phyloP scores from a whole-genome alignment of 2,888 invertebrate genomes.

The Thera britannica region DNA sequence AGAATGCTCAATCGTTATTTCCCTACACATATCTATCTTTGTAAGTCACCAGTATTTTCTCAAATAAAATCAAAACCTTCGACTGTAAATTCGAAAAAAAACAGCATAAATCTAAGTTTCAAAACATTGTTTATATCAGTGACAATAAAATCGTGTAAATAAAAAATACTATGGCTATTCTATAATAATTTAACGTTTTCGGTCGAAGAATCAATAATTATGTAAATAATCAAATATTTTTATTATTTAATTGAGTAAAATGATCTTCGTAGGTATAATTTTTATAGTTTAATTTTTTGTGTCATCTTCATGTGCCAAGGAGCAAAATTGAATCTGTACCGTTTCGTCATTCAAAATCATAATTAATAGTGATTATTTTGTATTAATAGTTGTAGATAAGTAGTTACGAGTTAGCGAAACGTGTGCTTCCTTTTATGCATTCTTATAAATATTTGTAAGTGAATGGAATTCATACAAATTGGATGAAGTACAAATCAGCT shows the following conservation, averaged over 20 bases:
- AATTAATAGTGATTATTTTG: slow-evolving; percentile 58
- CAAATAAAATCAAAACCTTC: slow-evolving; percentile 31
- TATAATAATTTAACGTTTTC: background rate
- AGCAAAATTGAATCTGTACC: slow-evolving; percentile 58
- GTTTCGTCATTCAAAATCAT: slow-evolving; percentile 46
- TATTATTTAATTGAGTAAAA: slow-evolving; percentile 70
- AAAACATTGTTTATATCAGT: background rate
- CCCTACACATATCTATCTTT: slow-evolving; percentile 41
- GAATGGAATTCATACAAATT: slow-evolving; percentile 36
- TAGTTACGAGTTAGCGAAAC: slow-evolving; percentile 67
- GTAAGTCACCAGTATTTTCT: slow-evolving; percentile 40
- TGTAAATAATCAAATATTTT: slow-evolving; percentile 56
- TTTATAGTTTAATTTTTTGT: slow-evolving; percentile 62
- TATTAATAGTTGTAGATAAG: slow-evolving; percentile 67
- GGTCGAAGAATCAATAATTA: slow-evolving; percentile 39
- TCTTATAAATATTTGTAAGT: slow-evolving; percentile 36
- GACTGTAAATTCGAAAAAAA: background rate
- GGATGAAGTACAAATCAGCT: slow-evolving; percentile 57
- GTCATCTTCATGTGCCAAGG: slow-evolving; percentile 81
- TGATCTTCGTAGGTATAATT: slow-evolving; percentile 75
- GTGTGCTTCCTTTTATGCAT: slow-evolving; percentile 75
- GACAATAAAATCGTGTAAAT: slow-evolving; percentile 14
- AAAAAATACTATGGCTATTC: background rate
- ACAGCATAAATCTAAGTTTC: background rate
- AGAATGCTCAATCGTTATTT: slow-evolving; percentile 62